Conservation (phyloP, 1,140 invertebrate genomes). For the Mylabris phalerata region DNA sequence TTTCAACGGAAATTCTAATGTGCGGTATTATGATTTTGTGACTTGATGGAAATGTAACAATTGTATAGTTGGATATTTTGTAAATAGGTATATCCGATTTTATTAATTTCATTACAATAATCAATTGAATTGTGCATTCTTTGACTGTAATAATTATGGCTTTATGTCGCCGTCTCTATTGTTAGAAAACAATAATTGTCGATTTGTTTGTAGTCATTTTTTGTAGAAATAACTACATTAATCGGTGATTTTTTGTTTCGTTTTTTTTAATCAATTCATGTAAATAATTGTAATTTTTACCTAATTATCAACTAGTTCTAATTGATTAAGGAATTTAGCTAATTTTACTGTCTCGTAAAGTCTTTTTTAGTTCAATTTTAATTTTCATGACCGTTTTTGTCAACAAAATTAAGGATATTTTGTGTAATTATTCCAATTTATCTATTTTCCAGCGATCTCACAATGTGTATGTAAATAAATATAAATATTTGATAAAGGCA, state of each 20-base stretch:
- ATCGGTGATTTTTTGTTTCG: too few species aligned
- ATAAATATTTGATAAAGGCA: constrained; percentile 12
- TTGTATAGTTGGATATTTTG: too few species aligned
- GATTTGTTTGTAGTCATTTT: too few species aligned
- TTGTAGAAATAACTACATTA: too few species aligned
- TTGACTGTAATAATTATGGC: neutral
- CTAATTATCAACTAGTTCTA: neutral
- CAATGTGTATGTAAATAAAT: constrained; percentile 34
- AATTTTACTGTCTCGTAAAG: neutral
- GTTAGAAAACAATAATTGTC: too few species aligned
- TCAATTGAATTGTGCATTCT: neutral
- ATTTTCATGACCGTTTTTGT: constrained; percentile 1
- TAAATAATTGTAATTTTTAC: constrained; percentile 8
- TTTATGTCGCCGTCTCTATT: too few species aligned
- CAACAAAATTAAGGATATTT: neutral
- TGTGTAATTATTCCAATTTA: constrained; percentile 35
- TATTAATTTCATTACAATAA: neutral
- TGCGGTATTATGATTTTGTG: neutral
- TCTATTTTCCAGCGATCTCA: constrained; percentile 36
- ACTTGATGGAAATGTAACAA: neutral
- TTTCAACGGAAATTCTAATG: neutral
- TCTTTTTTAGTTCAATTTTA: neutral
- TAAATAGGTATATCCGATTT: neutral
- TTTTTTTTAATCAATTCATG: constrained; percentile 4
- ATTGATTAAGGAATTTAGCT: neutral